A percentile compares a stretch with the other conserved stretches of the same genome.
Conservation (phyloP, 2,113 vertebrate genomes). For the Thamnophis sirtalis region DNA sequence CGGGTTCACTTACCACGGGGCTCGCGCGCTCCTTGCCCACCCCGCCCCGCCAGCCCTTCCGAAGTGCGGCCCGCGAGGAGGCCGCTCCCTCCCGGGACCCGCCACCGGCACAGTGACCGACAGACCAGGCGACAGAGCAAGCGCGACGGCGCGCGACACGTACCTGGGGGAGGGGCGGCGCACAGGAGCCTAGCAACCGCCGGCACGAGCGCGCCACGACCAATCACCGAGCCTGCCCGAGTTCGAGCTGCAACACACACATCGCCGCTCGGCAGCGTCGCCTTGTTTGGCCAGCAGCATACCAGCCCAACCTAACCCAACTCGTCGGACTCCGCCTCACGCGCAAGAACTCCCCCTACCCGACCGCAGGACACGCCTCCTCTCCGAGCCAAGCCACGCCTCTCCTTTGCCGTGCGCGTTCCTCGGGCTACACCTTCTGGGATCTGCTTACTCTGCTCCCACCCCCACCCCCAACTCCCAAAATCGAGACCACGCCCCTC, state of each 20-base stretch:
- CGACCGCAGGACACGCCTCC: background rate
- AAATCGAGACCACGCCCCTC: background rate
- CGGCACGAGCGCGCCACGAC: conserved; percentile 20
- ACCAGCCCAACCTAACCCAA: background rate
- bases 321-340: conserved; percentile 14
- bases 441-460: background rate
- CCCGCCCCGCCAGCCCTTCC: background rate
- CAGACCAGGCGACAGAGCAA: conserved; percentile 13
- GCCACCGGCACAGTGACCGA: conserved; percentile 29
- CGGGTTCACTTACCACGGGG: conserved; percentile 9
- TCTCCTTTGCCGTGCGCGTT: background rate
- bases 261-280: conserved; percentile 11
- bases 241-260: background rate
- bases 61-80: background rate
- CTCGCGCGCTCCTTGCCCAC: background rate
- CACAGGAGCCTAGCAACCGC: conserved; percentile 31
- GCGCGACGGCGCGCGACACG: conserved; percentile 29
- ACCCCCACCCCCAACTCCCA: background rate
- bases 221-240: background rate
- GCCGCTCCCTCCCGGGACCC: conserved; percentile 29
- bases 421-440: background rate
- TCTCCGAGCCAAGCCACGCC: background rate
- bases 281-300: background rate
- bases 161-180: conserved; percentile 35
- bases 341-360: background rate